A percentile compares a stretch with the other conserved stretches of the same genome.
phyloP scores from a whole-genome alignment of 2,888 invertebrate genomes.

The Dicranocentrus wangi region DNA sequence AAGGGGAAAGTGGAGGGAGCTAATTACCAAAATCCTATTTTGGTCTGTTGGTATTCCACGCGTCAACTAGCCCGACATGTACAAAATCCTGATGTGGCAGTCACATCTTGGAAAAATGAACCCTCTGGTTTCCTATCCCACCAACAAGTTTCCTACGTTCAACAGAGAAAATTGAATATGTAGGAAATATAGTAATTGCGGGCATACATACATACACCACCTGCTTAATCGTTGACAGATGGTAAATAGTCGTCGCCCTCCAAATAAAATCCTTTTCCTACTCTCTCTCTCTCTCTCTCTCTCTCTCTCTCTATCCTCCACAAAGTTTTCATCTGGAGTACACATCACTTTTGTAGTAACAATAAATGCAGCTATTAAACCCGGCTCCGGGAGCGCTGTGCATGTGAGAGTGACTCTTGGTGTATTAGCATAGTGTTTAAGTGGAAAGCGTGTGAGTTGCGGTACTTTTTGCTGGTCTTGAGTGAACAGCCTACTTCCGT shows the following conservation, averaged over 20 bases:
- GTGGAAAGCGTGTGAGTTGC: constrained; percentile 36
- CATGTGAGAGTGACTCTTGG: background rate
- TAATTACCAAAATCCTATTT: constrained; percentile 53
- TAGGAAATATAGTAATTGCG: background rate
- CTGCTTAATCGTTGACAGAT: constrained; percentile 54
- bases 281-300: background rate
- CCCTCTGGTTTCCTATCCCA: background rate
- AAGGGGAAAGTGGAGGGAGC: constrained; percentile 34
- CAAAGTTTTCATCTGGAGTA: too few species aligned
- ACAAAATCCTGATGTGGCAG: background rate
- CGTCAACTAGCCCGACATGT: constrained; percentile 17
- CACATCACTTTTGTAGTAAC: background rate
- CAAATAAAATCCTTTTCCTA: constrained; percentile 7
- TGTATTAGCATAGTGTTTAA: constrained; percentile 16
- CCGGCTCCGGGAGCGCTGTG: background rate
- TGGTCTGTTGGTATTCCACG: constrained; percentile 41
- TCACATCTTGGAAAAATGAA: background rate
- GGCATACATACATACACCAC: constrained; percentile 29
- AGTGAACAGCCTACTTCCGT: constrained; percentile 63
- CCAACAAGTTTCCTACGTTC: background rate
- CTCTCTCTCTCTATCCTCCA: too few species aligned
- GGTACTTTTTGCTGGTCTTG: constrained; percentile 50
- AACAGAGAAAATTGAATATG: background rate
- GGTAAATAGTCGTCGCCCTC: constrained; percentile 39
- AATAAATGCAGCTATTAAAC: background rate